Evolutionary conservation across 2,113 vertebrate species (phyloP).

Genomic region (Aegithalos caudatus): DNA sequence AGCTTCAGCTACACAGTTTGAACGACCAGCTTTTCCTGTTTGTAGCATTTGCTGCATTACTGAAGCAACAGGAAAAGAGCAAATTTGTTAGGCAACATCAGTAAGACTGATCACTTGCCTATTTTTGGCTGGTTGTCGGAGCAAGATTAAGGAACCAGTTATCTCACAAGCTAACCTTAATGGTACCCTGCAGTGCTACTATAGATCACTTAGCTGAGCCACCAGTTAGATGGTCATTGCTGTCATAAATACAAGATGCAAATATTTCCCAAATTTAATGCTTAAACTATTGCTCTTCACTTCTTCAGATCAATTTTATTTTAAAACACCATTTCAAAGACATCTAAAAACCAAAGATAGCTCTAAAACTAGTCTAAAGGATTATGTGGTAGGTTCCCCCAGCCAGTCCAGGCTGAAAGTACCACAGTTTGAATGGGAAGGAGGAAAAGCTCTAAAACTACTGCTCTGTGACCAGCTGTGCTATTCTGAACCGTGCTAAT

Average conservation of each 20-base stretch:
- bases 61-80: not conserved
- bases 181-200: not conserved
- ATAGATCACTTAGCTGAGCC: not conserved
- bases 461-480: rapidly evolving
- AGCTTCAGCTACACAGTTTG: not conserved
- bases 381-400: not conserved
- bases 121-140: not conserved
- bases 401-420: not conserved
- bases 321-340: not conserved
- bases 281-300: not conserved
- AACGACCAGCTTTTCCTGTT: not conserved
- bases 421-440: not conserved
- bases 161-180: not conserved
- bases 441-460: not conserved
- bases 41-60: not conserved
- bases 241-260: not conserved
- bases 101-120: not conserved
- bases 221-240: not conserved
- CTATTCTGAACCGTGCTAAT: not conserved
- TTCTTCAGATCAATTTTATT: not conserved
- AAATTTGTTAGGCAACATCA: not conserved
- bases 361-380: not conserved
- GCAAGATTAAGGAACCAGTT: not conserved
- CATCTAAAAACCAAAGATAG: not conserved
- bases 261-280: not conserved